phyloP scores from a whole-genome alignment of 2,113 vertebrate genomes.

The Okapia johnstoni region DNA sequence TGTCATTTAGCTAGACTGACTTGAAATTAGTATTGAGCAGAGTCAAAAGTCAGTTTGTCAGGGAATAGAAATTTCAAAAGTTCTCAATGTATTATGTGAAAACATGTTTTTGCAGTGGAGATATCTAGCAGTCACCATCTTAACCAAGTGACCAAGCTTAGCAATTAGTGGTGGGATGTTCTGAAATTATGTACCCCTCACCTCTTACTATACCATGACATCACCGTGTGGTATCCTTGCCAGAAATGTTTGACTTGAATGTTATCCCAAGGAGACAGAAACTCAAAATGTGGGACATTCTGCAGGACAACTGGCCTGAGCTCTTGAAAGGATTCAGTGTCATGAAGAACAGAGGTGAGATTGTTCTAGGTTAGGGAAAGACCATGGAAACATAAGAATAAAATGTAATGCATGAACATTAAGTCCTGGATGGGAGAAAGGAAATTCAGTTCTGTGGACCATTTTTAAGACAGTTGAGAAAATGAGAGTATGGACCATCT shows the following conservation, averaged over 20 bases:
- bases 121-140: not conserved
- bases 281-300: not conserved
- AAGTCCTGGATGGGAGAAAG: not conserved
- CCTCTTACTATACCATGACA: not conserved
- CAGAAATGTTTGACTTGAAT: constrained; percentile 10
- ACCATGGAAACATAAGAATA: not conserved
- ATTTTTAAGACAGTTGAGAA: not conserved
- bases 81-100: not conserved
- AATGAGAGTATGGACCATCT: not conserved
- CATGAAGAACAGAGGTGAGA: not conserved
- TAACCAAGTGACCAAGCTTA: not conserved
- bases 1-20: constrained; percentile 21
- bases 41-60: not conserved
- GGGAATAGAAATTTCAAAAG: not conserved
- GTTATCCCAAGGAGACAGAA: constrained; percentile 22
- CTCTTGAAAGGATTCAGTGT: constrained; percentile 16
- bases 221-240: not conserved
- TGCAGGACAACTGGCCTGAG: not conserved
- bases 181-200: not conserved
- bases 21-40: constrained; percentile 3
- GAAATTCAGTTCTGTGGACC: not conserved
- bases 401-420: not conserved
- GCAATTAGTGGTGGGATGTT: not conserved
- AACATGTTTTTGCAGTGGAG: not conserved
- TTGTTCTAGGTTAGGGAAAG: not conserved